phyloP scores from a whole-genome alignment of 2,888 invertebrate species.

The Xanthia icteritia region DNA sequence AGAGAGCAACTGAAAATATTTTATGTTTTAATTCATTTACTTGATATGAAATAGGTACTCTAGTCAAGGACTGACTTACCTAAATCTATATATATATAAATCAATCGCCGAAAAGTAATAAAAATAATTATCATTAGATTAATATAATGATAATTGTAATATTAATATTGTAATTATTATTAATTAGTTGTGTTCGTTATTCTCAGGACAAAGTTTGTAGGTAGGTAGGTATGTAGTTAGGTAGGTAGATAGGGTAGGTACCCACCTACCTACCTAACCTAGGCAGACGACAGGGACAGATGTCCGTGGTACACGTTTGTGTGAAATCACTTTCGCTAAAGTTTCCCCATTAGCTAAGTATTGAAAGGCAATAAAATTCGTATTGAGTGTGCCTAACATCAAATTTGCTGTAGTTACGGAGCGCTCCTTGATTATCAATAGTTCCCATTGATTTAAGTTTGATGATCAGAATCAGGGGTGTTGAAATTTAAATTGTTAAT shows the following conservation, averaged over 20 bases:
- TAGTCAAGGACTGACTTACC: not conserved
- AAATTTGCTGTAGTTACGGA: constrained; percentile 25
- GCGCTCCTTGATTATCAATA: constrained; percentile 5
- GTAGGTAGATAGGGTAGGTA: too few species aligned
- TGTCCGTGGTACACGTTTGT: constrained; percentile 44
- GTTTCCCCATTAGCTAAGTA: constrained; percentile 55
- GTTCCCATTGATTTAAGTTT: constrained; percentile 4
- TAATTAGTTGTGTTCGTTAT: too few species aligned
- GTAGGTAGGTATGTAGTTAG: too few species aligned
- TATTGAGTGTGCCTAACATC: constrained; percentile 19
- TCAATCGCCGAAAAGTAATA: too few species aligned
- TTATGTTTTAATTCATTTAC: not conserved
- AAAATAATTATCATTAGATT: too few species aligned
- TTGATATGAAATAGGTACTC: not conserved
- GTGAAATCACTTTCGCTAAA: constrained; percentile 56
- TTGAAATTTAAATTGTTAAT: not conserved
- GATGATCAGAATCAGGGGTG: too few species aligned
- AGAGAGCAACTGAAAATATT: not conserved
- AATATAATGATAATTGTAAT: too few species aligned
- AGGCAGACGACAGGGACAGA: constrained; percentile 50
- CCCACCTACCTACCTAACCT: too few species aligned
- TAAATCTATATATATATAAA: too few species aligned
- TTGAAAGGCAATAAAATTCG: constrained; percentile 48
- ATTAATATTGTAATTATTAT: too few species aligned
- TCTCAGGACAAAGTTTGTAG: too few species aligned